phyloP scores from a whole-genome alignment of 2,113 vertebrate genomes.

The Clarias magur region DNA sequence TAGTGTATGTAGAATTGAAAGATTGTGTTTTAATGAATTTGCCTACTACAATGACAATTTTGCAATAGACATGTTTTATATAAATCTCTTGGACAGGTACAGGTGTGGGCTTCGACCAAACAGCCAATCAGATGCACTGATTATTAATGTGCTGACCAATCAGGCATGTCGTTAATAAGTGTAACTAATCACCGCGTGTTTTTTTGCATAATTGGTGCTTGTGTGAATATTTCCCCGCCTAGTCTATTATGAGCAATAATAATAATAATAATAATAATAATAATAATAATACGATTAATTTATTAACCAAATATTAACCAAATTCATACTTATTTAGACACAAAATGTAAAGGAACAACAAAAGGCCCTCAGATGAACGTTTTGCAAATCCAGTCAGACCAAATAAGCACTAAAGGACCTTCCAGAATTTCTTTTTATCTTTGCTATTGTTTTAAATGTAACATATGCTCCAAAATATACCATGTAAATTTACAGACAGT shows the following conservation, averaged over 20 bases:
- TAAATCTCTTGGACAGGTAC: not conserved
- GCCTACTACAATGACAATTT: no score
- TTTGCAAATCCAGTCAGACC: no score
- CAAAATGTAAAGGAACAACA: no score
- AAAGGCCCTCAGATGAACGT: no score
- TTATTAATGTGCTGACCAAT: not conserved
- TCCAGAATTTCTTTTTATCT: not conserved
- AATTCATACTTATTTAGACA: no score
- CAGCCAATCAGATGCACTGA: not conserved
- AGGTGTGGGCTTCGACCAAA: not conserved
- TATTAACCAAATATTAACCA: no score
- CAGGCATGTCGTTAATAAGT: not conserved
- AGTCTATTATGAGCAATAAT: not conserved
- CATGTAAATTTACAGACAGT: not conserved
- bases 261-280: no score
- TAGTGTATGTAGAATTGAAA: not conserved
- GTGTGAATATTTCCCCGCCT: not conserved
- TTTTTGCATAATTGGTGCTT: not conserved
- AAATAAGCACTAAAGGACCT: not conserved
- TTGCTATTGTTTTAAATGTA: not conserved
- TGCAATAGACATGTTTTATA: not conserved
- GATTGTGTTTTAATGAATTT: not conserved
- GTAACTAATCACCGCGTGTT: not conserved
- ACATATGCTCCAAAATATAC: not conserved
- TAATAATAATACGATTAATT: no score